These are phyloP conservation scores for Junonia oenone DNA, from an alignment of 2,888 invertebrate genomes.

Conservation along the genomic window DNA sequence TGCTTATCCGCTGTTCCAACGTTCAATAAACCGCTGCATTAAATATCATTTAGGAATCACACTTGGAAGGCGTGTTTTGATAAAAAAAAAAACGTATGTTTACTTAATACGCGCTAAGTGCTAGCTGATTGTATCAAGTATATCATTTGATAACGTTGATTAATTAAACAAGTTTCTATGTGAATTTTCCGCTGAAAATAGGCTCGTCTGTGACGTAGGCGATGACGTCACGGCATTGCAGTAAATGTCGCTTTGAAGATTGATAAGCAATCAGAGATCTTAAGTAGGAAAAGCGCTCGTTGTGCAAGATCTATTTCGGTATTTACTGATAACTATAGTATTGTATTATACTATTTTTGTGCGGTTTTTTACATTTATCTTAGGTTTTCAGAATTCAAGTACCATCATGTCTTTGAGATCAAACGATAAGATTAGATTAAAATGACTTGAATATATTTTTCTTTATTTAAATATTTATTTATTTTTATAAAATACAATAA, in stretches of 20 bases:
- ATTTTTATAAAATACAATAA: too few relatives aligned
- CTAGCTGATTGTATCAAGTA: neutral
- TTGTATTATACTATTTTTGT: neutral
- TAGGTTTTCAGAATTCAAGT: neutral
- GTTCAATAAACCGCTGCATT: neutral
- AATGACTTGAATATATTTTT: too few relatives aligned
- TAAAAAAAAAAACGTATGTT: neutral
- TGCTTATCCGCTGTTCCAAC: neutral
- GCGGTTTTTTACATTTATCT: neutral
- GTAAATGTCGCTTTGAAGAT: neutral
- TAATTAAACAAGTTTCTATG: neutral
- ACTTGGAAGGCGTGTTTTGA: neutral
- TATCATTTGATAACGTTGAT: neutral
- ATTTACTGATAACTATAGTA: neutral
- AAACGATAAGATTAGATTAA: neutral
- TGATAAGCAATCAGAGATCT: neutral
- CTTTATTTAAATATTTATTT: too few relatives aligned
- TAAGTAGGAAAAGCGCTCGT: neutral
- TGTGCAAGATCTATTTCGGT: neutral
- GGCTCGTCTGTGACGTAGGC: neutral
- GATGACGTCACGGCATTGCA: neutral
- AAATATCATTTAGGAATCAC: neutral
- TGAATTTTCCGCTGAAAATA: neutral
- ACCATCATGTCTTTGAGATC: neutral
- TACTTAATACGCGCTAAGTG: neutral